phyloP scores from a whole-genome alignment of 1,140 invertebrate genomes.

The Planococcus citri region DNA sequence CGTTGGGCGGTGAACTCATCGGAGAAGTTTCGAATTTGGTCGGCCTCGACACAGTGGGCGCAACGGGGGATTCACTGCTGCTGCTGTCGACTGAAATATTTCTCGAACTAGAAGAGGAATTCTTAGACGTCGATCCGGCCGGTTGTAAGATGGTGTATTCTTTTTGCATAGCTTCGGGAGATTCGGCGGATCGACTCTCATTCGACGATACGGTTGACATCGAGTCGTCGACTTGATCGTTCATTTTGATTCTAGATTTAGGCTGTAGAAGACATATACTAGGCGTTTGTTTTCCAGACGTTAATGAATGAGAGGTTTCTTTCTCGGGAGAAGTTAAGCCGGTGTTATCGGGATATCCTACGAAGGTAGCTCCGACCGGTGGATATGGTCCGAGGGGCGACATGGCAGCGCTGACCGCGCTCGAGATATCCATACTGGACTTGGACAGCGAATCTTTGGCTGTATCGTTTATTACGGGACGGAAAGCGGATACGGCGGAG shows the following conservation, averaged over 20 bases:
- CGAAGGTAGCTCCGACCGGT: constrained; percentile 45
- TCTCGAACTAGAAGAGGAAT: constrained; percentile 55
- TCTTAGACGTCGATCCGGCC: constrained; percentile 57
- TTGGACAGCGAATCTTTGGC: constrained; percentile 34
- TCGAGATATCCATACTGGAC: constrained; percentile 30
- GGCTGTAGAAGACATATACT: constrained; percentile 1
- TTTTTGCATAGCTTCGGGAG: constrained; percentile 43
- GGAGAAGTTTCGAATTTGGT: constrained; percentile 5
- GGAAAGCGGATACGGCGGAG: constrained; percentile 57
- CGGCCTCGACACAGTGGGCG: neutral
- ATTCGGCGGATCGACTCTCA: constrained; percentile 33
- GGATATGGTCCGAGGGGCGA: constrained; percentile 45
- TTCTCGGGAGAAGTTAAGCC: constrained; percentile 32
- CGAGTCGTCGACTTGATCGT: constrained; percentile 34
- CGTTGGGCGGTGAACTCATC: neutral
- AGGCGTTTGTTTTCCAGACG: constrained; percentile 32
- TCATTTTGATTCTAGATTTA: constrained; percentile 28
- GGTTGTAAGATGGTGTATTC: constrained; percentile 74
- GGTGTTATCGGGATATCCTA: constrained; percentile 43
- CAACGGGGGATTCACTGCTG: constrained; percentile 34
- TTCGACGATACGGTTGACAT: constrained; percentile 10
- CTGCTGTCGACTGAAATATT: constrained; percentile 32
- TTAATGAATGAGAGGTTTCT: constrained; percentile 35
- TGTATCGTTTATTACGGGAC: constrained; percentile 41
- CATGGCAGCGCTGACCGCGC: constrained; percentile 33